Evolutionary conservation across 2,113 vertebrate genomes (phyloP).

Genomic region (Alectura lathami): DNA sequence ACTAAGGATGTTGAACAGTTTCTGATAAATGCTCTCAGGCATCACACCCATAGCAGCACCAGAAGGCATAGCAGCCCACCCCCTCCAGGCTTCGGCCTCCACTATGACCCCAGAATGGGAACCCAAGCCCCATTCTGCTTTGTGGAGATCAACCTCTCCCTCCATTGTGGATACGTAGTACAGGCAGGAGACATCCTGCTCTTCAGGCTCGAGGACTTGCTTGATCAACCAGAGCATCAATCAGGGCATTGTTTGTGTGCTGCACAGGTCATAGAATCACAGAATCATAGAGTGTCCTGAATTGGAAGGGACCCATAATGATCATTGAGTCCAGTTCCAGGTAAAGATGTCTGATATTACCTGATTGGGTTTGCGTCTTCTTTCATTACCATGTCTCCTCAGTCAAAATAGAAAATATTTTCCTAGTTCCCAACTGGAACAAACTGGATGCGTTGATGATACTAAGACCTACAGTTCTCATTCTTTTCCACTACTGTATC

Average conservation of each 20-base stretch:
- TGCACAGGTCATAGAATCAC: background rate
- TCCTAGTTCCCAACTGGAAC: background rate
- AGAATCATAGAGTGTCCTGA: too few relatives aligned
- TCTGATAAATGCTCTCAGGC: background rate
- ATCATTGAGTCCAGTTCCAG: too few relatives aligned
- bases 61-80: background rate
- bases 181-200: background rate
- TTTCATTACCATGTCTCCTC: background rate
- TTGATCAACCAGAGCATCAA: background rate
- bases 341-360: background rate
- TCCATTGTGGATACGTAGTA: too few relatives aligned
- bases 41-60: background rate
- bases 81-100: background rate
- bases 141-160: background rate
- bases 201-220: background rate
- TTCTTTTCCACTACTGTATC: background rate
- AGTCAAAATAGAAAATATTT: background rate
- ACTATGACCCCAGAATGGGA: background rate
- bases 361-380: background rate
- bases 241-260: background rate
- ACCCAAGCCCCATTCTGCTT: background rate
- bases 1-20: background rate
- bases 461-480: background rate
- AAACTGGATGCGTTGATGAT: background rate
- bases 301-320: too few relatives aligned